Percentiles rank a stretch among this genome's conserved stretches.
Evolutionary conservation across 2,888 invertebrate genomes (phyloP).

Genomic region (Drosophila nr. fundita): DNA sequence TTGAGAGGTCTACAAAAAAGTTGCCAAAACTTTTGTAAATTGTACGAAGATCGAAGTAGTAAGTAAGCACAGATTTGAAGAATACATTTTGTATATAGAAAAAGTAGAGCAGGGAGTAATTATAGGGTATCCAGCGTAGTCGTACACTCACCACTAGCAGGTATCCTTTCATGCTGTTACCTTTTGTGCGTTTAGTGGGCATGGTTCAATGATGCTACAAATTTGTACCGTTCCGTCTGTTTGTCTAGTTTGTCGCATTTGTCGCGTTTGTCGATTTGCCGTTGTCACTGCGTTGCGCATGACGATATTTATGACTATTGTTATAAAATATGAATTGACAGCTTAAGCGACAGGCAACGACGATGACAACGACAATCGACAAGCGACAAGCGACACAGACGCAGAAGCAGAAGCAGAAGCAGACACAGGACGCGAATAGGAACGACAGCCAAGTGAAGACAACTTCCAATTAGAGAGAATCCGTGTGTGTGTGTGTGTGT

Average conservation of each 20-base stretch:
- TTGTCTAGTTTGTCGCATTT: constrained; percentile 23
- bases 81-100: not conserved
- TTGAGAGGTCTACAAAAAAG: not conserved
- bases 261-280: constrained; percentile 52
- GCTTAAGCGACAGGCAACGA: constrained; percentile 68
- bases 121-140: not conserved
- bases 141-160: not conserved
- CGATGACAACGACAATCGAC: constrained; percentile 32
- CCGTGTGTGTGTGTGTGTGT: constrained; percentile 26
- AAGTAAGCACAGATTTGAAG: not conserved
- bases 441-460: constrained; percentile 54
- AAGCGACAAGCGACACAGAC: constrained; percentile 21
- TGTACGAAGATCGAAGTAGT: not conserved
- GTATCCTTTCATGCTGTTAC: not conserved
- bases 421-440: constrained; percentile 17
- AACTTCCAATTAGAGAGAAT: constrained; percentile 81
- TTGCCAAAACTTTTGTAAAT: not conserved
- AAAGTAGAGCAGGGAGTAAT: not conserved
- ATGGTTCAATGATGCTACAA: not conserved
- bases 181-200: not conserved
- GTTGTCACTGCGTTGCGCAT: constrained; percentile 75
- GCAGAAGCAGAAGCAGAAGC: not conserved
- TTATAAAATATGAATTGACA: constrained; percentile 84
- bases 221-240: constrained; percentile 25
- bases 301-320: constrained; percentile 83